These are phyloP conservation scores for Salvelinus alpinus DNA, from an alignment of 2,113 vertebrate genomes.

Conservation along the genomic window DNA sequence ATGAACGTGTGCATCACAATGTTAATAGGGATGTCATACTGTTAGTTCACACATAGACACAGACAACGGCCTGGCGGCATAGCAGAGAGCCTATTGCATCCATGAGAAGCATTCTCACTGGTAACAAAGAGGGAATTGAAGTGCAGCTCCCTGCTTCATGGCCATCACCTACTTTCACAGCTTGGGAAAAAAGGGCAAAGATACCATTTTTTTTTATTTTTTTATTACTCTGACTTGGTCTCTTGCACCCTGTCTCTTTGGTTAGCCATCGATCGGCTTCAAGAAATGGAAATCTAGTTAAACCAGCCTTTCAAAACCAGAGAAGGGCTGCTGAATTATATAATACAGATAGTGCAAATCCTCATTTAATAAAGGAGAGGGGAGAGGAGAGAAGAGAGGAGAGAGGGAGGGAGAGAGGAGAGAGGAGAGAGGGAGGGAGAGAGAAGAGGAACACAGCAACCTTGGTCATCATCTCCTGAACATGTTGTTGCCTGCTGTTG, in stretches of 20 bases:
- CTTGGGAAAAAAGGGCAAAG: conserved; percentile 49
- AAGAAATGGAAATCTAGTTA: conserved; percentile 39
- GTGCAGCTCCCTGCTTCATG: conserved; percentile 51
- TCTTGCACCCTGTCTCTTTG: conserved; percentile 26
- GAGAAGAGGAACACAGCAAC: conserved; percentile 1
- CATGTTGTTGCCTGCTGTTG: conserved; percentile 30
- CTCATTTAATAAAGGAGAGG: conserved; percentile 38
- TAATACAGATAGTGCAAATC: conserved; percentile 13
- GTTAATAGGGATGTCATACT: conserved; percentile 30
- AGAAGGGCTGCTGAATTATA: conserved; percentile 11
- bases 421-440: neutral
- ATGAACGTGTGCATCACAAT: neutral
- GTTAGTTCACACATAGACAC: conserved; percentile 13
- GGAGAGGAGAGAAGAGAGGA: neutral
- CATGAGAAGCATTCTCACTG: too few species aligned
- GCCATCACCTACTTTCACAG: conserved; percentile 51
- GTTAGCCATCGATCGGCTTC: conserved; percentile 35
- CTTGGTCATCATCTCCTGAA: conserved; percentile 15
- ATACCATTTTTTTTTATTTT: conserved; percentile 48
- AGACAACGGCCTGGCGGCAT: neutral
- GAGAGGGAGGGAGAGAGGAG: too few species aligned
- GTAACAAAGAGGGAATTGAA: conserved; percentile 47
- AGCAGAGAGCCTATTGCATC: neutral
- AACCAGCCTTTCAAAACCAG: conserved; percentile 33
- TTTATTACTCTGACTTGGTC: conserved; percentile 47